Evolutionary conservation across 2,888 invertebrate species (phyloP), one percentile per base, ranked within the genome.

Genomic region (Penaeus monodon): DNA sequence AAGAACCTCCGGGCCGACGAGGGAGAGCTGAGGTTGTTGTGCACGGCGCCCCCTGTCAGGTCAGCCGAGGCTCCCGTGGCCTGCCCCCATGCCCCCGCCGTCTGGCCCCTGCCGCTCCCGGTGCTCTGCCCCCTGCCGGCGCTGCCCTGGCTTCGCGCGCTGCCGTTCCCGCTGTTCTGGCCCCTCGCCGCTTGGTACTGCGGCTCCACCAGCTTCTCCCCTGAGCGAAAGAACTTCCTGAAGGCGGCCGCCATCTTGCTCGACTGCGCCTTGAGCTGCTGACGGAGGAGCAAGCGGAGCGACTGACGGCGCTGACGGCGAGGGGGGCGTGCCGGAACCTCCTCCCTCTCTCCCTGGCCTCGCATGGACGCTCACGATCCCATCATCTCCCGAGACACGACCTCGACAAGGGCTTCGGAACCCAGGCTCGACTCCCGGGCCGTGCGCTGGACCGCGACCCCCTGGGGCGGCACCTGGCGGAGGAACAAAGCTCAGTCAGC

Each of bases 211-310:
- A 33, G 63, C 22, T 70, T 70, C 14, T 73, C 82, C 33, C 73
- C 49, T 8, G 82, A 63, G 12, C 82, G 82, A 24, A 82, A 82
- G 22, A 82, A 63, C 49, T 70, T 70, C 7, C 82, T 63, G 63
- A 82, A 63, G n/a, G 82, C 82, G 24, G 82, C 82, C 10, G 82
- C 82, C 82, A 82, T 82, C 57, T 74, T 74, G 70, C 57, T 70
- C 8, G 33, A n/a, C 38, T 66, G 44, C 68, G 81, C 44, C 27
- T 29, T 49, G 49, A 77, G 77, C n/a, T 77, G 77, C 27, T 27
- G 77, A 8, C 77, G 49, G 6, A 77, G 77, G 77, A 77, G 77
- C 12, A 57, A 49, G 57, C 57, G 77, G 20, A 77, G 77, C 24
- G 77, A 77, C n/a, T 14, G 57, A n/a, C 64, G 29, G 65, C 65